Percentiles rank a stretch among this genome's conserved stretches.
These are phyloP conservation scores for Eurosta solidaginis DNA, from an alignment of 1,140 invertebrate species.

Conservation along the genomic window DNA sequence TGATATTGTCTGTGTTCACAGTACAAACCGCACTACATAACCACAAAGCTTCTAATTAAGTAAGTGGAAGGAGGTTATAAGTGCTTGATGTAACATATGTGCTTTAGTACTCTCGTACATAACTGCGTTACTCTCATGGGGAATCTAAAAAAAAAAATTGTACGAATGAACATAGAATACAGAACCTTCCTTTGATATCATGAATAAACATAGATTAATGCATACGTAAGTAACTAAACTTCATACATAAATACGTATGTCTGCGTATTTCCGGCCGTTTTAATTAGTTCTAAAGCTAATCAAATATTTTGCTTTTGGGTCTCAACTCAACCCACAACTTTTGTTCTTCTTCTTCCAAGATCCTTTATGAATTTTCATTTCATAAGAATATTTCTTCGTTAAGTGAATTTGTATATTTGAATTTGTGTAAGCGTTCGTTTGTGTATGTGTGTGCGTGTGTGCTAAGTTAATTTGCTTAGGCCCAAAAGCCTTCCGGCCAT, in stretches of 20 bases:
- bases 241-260: not conserved
- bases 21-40: not conserved
- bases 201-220: not conserved
- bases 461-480: not conserved
- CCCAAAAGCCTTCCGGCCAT: not conserved
- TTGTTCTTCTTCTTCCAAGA: not conserved
- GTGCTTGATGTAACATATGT: not conserved
- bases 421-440: not conserved
- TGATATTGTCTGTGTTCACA: too few relatives aligned
- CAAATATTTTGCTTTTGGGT: conserved; percentile 20
- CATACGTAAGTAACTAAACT: not conserved
- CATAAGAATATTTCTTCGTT: conserved; percentile 7
- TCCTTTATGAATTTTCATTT: conserved; percentile 8
- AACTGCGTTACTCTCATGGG: not conserved
- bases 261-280: not conserved
- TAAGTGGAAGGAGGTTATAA: not conserved
- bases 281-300: conserved; percentile 29
- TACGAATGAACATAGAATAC: not conserved
- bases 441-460: not conserved
- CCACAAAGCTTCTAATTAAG: conserved; percentile 18
- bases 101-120: not conserved
- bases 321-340: not conserved
- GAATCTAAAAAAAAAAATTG: not conserved
- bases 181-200: not conserved
- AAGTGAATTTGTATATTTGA: not conserved